Conservation (phyloP, 2,797 vertebrate species). For the Picus viridis region DNA sequence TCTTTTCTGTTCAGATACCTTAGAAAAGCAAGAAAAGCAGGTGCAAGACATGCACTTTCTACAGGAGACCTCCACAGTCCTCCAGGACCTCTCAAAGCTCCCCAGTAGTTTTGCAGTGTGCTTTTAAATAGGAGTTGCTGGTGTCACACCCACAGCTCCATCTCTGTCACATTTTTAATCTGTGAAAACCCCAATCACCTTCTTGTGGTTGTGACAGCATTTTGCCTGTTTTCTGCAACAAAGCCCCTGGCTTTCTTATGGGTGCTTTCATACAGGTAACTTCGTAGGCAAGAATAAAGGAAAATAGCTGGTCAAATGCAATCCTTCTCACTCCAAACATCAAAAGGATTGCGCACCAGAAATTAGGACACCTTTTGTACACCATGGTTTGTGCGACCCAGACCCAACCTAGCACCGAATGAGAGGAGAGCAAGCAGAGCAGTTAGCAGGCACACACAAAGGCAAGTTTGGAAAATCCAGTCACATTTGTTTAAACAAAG, state of each 20-base stretch:
- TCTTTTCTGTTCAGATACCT: neutral
- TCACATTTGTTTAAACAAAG: neutral
- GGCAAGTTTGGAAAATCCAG: neutral
- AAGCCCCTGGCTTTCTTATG: neutral
- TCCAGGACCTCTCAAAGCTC: neutral
- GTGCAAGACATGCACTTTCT: neutral
- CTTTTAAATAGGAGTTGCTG: neutral
- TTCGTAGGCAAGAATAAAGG: neutral
- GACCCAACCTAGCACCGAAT: neutral
- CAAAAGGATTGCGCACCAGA: accelerated
- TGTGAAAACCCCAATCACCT: neutral
- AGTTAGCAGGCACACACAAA: neutral
- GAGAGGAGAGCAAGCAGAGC: neutral
- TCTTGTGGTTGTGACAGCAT: neutral
- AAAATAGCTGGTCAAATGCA: neutral
- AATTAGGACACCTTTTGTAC: neutral
- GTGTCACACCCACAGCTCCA: neutral
- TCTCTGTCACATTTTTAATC: neutral
- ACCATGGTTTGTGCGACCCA: neutral
- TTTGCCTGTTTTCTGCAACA: accelerated
- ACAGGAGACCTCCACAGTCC: neutral
- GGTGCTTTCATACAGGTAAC: neutral
- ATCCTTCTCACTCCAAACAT: neutral
- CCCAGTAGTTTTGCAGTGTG: neutral
- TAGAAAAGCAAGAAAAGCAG: neutral